Evolutionary conservation across 2,113 vertebrate genomes (phyloP).

Genomic region (Passer domesticus): DNA sequence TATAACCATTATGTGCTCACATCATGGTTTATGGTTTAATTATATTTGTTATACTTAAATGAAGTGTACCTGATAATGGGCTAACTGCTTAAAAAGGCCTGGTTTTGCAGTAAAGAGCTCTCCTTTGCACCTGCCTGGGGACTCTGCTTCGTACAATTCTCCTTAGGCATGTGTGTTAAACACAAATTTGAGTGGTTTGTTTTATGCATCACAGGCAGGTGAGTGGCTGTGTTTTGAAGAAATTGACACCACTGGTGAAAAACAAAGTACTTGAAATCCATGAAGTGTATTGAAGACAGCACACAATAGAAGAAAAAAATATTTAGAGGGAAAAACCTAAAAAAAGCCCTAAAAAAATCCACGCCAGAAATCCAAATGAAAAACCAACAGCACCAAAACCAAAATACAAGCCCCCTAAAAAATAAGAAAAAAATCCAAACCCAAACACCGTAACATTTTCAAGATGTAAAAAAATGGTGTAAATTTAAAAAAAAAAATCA

Average conservation of each 20-base stretch:
- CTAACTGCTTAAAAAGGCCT: too few species aligned
- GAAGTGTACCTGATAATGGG: too few species aligned
- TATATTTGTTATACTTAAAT: too few species aligned
- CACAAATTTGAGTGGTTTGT: background rate
- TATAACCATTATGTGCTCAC: too few species aligned
- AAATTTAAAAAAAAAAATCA: background rate
- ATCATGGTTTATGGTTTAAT: too few species aligned
- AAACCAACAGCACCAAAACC: background rate
- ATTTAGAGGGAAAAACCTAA: accelerated
- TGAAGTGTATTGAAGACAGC: background rate
- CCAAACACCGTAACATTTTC: background rate
- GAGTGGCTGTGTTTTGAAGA: background rate
- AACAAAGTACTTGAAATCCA: background rate
- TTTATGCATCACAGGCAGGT: background rate
- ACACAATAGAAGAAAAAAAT: background rate
- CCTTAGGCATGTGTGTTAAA: background rate
- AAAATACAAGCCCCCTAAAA: background rate
- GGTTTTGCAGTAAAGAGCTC: too few species aligned
- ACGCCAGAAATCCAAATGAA: too few species aligned
- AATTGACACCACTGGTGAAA: background rate
- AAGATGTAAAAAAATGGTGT: background rate
- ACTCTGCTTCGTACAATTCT: background rate
- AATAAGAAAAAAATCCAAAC: background rate
- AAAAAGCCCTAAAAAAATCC: background rate
- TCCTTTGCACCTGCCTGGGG: too few species aligned